Evolutionary conservation across 2,113 vertebrate genomes (phyloP).

Genomic region (Azemiops feae): DNA sequence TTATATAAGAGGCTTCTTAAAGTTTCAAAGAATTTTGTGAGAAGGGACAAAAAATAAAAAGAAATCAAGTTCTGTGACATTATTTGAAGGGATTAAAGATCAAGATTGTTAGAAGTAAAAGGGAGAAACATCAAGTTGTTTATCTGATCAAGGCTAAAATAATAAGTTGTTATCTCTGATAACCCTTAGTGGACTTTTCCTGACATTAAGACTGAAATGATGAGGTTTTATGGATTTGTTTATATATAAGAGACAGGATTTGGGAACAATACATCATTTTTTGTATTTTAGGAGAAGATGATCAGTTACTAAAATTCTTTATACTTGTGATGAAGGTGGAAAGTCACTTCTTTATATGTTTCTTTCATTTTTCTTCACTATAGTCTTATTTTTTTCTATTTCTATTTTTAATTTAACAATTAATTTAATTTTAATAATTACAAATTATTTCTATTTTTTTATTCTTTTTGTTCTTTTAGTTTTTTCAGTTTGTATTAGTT

Average conservation of each 20-base stretch:
- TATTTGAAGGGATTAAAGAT: background rate
- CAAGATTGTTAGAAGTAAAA: background rate
- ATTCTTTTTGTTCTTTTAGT: background rate
- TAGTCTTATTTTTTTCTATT: background rate
- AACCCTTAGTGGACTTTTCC: background rate
- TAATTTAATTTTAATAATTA: too few species aligned
- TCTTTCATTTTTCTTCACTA: background rate
- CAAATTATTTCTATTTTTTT: background rate
- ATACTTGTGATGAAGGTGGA: background rate
- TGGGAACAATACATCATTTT: background rate
- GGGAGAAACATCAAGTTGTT: background rate
- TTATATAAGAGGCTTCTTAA: background rate
- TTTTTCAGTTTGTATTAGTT: background rate
- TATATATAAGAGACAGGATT: background rate
- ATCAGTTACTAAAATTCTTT: background rate
- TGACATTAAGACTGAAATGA: background rate
- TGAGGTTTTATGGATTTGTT: background rate
- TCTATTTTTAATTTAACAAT: background rate
- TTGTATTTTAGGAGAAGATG: background rate
- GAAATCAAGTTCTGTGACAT: background rate
- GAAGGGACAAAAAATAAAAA: background rate
- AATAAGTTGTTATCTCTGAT: background rate
- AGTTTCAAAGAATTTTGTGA: background rate
- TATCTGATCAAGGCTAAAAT: background rate
- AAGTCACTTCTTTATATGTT: background rate